Evolutionary conservation across 2,113 vertebrate species (phyloP).

Genomic region (Calcarius ornatus): DNA sequence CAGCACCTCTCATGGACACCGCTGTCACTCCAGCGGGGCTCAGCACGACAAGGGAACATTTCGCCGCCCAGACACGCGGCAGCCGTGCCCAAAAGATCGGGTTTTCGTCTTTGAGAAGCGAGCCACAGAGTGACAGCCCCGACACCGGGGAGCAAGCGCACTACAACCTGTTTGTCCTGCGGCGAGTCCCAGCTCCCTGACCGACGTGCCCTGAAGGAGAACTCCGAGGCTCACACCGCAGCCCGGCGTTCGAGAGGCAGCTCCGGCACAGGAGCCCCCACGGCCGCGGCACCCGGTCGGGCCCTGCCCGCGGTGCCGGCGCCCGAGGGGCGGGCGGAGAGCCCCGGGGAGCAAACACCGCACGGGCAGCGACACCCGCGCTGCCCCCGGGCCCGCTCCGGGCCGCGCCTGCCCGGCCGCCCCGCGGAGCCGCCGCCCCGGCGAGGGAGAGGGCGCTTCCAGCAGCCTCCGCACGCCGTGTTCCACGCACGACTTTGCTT

Average conservation of each 20-base stretch:
- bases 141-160: rapidly evolving
- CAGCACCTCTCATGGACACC: rapidly evolving
- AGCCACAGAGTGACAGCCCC: background rate
- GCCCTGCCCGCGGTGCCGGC: background rate
- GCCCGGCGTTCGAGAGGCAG: rapidly evolving
- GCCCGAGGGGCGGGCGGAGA: background rate
- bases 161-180: rapidly evolving
- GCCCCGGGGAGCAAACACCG: background rate
- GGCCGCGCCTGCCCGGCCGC: background rate
- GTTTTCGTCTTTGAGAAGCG: rapidly evolving
- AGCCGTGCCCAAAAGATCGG: rapidly evolving
- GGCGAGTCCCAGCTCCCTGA: rapidly evolving
- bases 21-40: rapidly evolving
- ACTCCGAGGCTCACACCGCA: background rate
- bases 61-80: rapidly evolving
- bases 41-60: rapidly evolving
- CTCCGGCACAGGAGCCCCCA: background rate
- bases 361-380: background rate
- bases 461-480: background rate
- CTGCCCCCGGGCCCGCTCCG: background rate
- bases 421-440: background rate
- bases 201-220: rapidly evolving
- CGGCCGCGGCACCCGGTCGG: background rate
- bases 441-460: background rate
- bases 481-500: background rate